Conservation (phyloP, 2,113 vertebrate species). For the Syngnathus typhle region DNA sequence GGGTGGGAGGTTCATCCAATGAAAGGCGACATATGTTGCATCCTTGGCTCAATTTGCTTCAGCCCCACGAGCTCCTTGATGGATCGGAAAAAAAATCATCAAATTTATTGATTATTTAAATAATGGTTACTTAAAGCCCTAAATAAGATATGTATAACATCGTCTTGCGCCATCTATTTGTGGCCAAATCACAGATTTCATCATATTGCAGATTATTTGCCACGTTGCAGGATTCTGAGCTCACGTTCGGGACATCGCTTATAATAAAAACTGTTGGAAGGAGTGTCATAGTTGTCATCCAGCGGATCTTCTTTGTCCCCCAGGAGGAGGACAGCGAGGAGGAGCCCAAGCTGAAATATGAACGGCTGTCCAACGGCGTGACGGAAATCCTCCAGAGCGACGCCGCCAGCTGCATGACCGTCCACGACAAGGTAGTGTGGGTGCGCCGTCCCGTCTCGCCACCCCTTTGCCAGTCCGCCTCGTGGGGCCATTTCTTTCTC, state of each 20-base stretch:
- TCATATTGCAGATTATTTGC: too few relatives aligned
- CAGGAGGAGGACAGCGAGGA: conserved; percentile 98
- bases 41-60: too few relatives aligned
- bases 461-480: conserved; percentile 21
- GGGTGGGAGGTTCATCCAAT: too few relatives aligned
- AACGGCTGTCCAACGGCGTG: conserved; percentile 91
- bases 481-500: conserved; percentile 45
- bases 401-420: conserved; percentile 95
- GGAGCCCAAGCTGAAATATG: conserved; percentile 96
- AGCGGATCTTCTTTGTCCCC: conserved; percentile 19
- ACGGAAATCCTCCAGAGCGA: conserved; percentile 95
- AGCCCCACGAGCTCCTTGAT: too few relatives aligned
- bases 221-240: too few relatives aligned
- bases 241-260: not conserved
- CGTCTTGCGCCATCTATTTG: too few relatives aligned
- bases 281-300: not conserved
- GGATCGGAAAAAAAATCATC: too few relatives aligned
- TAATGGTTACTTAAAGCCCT: too few relatives aligned
- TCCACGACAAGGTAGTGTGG: conserved; percentile 90
- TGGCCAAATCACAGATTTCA: too few relatives aligned
- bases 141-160: too few relatives aligned
- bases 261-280: not conserved
- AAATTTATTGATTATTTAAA: too few relatives aligned
- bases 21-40: too few relatives aligned
- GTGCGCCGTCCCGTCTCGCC: not conserved